Evolutionary conservation across 2,888 invertebrate species (phyloP), one percentile per base, ranked within the genome.

Genomic region (Notocelia uddmanniana): DNA sequence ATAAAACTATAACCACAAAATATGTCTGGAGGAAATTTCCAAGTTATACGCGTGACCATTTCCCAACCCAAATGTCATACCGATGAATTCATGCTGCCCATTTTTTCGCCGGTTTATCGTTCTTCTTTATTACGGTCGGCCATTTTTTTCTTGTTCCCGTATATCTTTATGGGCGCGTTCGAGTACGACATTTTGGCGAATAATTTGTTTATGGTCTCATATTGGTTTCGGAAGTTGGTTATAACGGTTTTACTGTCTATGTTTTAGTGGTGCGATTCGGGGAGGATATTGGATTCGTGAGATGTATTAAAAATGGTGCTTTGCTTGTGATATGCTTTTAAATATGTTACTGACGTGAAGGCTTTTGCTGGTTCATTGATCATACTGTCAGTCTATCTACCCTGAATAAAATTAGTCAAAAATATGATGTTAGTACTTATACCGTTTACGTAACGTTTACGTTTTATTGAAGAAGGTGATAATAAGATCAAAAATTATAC

Each of bases 71-170:
- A 92, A 93, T 91, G 93, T 92, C 92, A 93, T 93, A 93, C 89
- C 93, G 86, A 93, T 93, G 93, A 92, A 93, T 93, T 93, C 93
- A 93, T 92, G 92, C 85, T 84, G 80, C 85, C 85, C 85, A 87
- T 91, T 93, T 93, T 91, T 93, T 93, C 89, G 85, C 85, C 89
- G 85, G 83, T 93, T 93, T 93, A 93, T 93, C 90, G 90, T 89
- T 82, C 86, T 90, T 91, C 91, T 92, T 92, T 93, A 93, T 92
- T 91, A 88, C 90, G 92, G 92, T 90, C 84, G 88, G 83, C 78
- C 86, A 85, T 91, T 90, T 89, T 87, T 83, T 78, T 77, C 78
- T 76, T 76, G 76, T 78, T 76, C 69, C 74, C 76, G 75, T 79
- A 80, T 81, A 81, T 79, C 80, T 90, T 91, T 89, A 89, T 88